These are phyloP conservation scores for Gallinago solitaria DNA, from an alignment of 2,797 vertebrate genomes.

Conservation along the genomic window DNA sequence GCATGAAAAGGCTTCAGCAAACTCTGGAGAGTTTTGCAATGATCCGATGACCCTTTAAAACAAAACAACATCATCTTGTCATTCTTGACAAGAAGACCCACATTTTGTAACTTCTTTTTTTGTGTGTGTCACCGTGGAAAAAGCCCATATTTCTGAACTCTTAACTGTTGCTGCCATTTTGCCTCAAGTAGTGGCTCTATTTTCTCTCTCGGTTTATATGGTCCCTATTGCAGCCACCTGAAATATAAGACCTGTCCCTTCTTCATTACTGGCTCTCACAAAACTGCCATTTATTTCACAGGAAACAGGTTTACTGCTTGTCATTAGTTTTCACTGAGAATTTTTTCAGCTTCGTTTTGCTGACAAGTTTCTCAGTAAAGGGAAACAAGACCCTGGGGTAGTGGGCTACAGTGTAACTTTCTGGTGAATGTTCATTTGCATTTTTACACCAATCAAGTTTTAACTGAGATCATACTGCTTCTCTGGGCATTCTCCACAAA, in stretches of 20 bases:
- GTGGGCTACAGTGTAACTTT: neutral
- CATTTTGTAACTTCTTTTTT: neutral
- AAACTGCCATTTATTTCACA: neutral
- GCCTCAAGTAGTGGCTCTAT: neutral
- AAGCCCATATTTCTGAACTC: accelerated
- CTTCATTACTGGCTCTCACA: neutral
- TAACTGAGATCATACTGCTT: neutral
- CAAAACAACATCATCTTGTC: conserved; percentile 1
- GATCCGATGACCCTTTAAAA: conserved; percentile 90
- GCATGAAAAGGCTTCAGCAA: conserved; percentile 91
- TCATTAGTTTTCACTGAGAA: neutral
- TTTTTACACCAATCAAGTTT: neutral
- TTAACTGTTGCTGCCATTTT: neutral
- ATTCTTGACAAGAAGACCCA: accelerated
- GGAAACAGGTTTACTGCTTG: neutral
- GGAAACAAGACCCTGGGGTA: neutral
- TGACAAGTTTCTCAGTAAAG: neutral
- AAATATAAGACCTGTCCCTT: neutral
- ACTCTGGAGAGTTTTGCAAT: conserved; percentile 93
- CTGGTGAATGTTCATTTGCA: neutral
- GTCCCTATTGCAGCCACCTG: neutral
- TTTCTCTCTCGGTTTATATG: neutral
- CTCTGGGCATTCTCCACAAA: neutral
- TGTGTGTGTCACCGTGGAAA: neutral
- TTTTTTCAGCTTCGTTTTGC: neutral